Evolutionary conservation across 2,797 vertebrate species (phyloP).

Genomic region (Cyprinodon diabolis): DNA sequence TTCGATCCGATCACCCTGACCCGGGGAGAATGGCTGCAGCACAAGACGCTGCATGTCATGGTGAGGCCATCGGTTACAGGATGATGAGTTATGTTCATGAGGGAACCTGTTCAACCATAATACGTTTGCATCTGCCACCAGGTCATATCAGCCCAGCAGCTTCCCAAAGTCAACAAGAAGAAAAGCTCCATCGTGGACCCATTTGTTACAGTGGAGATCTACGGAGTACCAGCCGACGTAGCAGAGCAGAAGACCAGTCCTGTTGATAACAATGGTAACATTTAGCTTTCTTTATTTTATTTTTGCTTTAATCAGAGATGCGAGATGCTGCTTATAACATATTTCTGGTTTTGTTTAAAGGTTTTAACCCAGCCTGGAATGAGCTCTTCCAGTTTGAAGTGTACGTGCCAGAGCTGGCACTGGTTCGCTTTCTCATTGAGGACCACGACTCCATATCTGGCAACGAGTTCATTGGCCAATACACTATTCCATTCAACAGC

Average conservation of each 20-base stretch:
- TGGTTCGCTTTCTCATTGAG: constrained; percentile 90
- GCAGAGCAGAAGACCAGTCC: constrained; percentile 79
- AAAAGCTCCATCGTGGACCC: constrained; percentile 91
- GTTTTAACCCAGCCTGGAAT: constrained; percentile 94
- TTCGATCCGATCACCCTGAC: constrained; percentile 89
- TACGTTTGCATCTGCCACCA: constrained; percentile 48
- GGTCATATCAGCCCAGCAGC: constrained; percentile 94
- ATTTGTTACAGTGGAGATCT: constrained; percentile 87
- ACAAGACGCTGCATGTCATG: constrained; percentile 87
- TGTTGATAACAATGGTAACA: constrained; percentile 89
- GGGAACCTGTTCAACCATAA: not conserved
- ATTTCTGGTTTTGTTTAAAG: constrained; percentile 56
- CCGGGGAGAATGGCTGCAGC: constrained; percentile 87
- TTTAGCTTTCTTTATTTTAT: not conserved
- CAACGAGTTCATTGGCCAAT: constrained; percentile 94
- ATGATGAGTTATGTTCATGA: not conserved
- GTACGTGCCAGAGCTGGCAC: constrained; percentile 86
- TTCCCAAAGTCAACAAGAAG: constrained; percentile 91
- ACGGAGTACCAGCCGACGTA: constrained; percentile 83
- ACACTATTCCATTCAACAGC: constrained; percentile 88
- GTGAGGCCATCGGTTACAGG: constrained; percentile 60
- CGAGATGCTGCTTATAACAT: not conserved
- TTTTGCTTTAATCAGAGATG: too few species aligned
- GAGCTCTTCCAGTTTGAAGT: constrained; percentile 88
- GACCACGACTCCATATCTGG: constrained; percentile 86